Base-by-base conservation (phyloP, 2,797 vertebrate species). In the Emydoidea blandingii region DNA sequence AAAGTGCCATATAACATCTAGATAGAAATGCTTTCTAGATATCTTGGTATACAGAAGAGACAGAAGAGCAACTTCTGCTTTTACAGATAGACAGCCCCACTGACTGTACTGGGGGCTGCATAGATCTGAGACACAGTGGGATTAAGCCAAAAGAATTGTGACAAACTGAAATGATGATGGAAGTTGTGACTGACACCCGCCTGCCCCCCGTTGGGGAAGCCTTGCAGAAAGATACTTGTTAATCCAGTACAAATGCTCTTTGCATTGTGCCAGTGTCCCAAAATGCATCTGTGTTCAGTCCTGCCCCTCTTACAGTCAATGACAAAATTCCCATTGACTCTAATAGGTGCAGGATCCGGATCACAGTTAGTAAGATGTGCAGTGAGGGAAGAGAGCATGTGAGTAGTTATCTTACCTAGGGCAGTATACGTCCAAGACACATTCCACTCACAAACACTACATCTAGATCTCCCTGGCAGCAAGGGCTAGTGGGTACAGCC, bases 171-270 rank as follows among this genome's bases (percentile, higher is more conserved):
- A 59, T n/a, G 68, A 79, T 72, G 9, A 15, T 3, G 19, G 9
- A 19, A 81, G 27, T 3, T 85, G 53, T n/a, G 79, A n/a, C 85
- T 65, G 23, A 53, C 65, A 49, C n/a, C 49, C 25, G 0, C 74
- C 37, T 2, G 0, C 34, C 31, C 2, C 6, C 52, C 5, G 11
- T 19, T 1, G 21, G 56, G 16, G 52, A 85, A 62, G 10, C 79
- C 79, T 12, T 2, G 16, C 1, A 0, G 14, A 1, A 1, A 21
- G n/a, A 85, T 0, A 0, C 53, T 78, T 83, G 89, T 92, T 97
- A 95, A 96, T 97, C 94, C 85, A 97, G 96, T 44, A 49, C 79
- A 31, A 41, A 34, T 88, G 52, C 74, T 90, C 52, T 1, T 97
- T 97, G 94, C 91, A 95, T 93, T 94, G 95, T n/a, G 9, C 90